Percentiles rank a stretch among this genome's conserved stretches.
phyloP scores from a whole-genome alignment of 2,113 vertebrate species.

The Melanotaenia duboulayi region DNA sequence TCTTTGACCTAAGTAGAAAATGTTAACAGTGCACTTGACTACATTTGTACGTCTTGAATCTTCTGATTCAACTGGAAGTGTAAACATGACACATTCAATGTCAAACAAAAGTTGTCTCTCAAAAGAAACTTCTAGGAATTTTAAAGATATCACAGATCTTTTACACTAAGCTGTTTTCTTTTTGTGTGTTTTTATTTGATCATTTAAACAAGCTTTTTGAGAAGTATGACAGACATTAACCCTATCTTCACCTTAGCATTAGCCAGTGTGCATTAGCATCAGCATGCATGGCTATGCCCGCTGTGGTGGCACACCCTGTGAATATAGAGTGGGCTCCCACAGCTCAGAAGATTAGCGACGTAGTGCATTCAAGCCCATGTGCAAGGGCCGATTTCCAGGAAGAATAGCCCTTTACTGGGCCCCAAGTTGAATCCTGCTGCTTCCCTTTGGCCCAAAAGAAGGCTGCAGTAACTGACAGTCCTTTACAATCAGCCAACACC shows the following conservation, averaged over 20 bases:
- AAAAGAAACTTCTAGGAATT: background rate
- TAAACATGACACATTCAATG: background rate
- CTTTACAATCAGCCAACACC: slow-evolving; percentile 85
- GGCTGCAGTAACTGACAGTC: slow-evolving; percentile 82
- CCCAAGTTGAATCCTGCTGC: slow-evolving; percentile 86
- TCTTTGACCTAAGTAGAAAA: background rate
- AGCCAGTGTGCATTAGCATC: slow-evolving; percentile 63
- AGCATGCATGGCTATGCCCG: slow-evolving; percentile 77
- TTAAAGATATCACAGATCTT: background rate
- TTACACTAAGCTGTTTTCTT: background rate
- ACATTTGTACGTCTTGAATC: too few species aligned
- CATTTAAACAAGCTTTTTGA: background rate
- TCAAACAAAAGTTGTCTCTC: background rate
- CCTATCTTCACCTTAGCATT: slow-evolving; percentile 38
- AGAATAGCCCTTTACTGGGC: slow-evolving; percentile 88
- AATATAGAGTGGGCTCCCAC: slow-evolving; percentile 86
- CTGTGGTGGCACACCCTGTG: slow-evolving; percentile 75
- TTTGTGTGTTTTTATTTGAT: background rate
- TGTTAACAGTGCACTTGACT: too few species aligned
- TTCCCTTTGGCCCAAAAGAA: slow-evolving; percentile 83
- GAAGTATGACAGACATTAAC: slow-evolving; percentile 26
- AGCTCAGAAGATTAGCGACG: slow-evolving; percentile 76
- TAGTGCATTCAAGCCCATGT: slow-evolving; percentile 83
- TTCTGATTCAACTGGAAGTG: too few species aligned
- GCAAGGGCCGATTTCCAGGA: slow-evolving; percentile 82